Conservation (phyloP, 2,797 vertebrate genomes). For the Peromyscus attwateri region DNA sequence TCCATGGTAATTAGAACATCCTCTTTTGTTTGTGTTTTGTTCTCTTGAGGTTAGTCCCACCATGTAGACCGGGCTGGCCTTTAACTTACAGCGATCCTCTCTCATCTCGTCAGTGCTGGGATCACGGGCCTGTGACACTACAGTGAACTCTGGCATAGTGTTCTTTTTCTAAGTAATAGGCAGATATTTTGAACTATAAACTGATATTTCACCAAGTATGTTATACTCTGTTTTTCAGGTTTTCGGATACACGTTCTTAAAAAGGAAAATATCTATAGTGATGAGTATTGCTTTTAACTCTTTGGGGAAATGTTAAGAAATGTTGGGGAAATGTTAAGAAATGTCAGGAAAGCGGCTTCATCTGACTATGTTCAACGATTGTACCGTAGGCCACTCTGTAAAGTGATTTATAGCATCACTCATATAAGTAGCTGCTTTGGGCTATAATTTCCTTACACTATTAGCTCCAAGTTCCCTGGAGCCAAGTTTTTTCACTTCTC, state of each 20-base stretch:
- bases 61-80: not conserved
- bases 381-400: conserved; percentile 59
- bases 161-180: not conserved
- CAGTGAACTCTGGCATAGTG: too few relatives aligned
- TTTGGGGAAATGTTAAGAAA: conserved; percentile 63
- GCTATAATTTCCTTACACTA: conserved; percentile 66
- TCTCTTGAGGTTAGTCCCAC: not conserved
- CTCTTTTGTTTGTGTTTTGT: not conserved
- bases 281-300: conserved; percentile 38
- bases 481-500: conserved; percentile 74
- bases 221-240: not conserved
- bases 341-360: conserved; percentile 47
- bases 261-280: not conserved
- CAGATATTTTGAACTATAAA: not conserved
- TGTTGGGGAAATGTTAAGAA: conserved; percentile 60
- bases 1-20: not conserved
- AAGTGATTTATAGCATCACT: conserved; percentile 64
- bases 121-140: too few relatives aligned
- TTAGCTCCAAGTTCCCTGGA: conserved; percentile 72
- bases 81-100: not conserved
- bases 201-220: not conserved
- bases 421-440: conserved; percentile 34
- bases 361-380: conserved; percentile 40
- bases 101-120: not conserved
- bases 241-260: conserved; percentile 11